Evolutionary conservation across 1,140 invertebrate genomes (phyloP).

Genomic region (Drosophila pandora): DNA sequence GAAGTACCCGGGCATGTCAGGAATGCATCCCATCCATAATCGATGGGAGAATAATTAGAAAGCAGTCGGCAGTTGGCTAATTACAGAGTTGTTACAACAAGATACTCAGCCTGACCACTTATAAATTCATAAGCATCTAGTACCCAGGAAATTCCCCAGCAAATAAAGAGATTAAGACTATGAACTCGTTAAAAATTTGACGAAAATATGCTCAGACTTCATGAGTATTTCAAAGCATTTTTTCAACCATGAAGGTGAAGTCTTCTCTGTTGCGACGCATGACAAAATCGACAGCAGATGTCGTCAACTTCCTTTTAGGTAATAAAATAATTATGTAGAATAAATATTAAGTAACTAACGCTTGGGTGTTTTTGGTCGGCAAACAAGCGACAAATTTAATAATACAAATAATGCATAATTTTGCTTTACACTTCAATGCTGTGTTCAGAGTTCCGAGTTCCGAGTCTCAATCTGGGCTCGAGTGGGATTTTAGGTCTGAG

Average conservation of each 20-base stretch:
- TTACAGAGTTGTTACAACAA: conserved; percentile 32
- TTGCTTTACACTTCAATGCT: conserved; percentile 18
- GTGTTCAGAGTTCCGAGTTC: conserved; percentile 16
- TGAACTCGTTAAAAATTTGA: conserved; percentile 55
- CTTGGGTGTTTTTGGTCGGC: conserved; percentile 7
- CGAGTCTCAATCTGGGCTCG: conserved; percentile 21
- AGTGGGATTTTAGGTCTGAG: conserved; percentile 27
- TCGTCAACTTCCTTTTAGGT: conserved; percentile 74
- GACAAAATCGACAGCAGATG: conserved; percentile 72
- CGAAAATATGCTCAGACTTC: conserved; percentile 16
- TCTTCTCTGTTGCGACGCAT: conserved; percentile 68
- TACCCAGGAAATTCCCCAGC: conserved; percentile 11
- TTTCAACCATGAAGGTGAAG: conserved; percentile 77
- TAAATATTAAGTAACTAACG: conserved; percentile 75
- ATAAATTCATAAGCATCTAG: background rate
- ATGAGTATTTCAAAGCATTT: conserved; percentile 41
- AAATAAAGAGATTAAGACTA: conserved; percentile 70
- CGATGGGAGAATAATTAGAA: conserved; percentile 30
- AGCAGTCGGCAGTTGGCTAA: conserved; percentile 28
- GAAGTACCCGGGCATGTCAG: conserved; percentile 19
- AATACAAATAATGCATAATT: conserved; percentile 77
- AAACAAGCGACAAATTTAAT: conserved; percentile 60
- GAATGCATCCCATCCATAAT: conserved; percentile 42
- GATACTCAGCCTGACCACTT: conserved; percentile 23
- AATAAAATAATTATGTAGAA: conserved; percentile 80